These are phyloP conservation scores for Drosophila seguyi DNA, from an alignment of 1,140 invertebrate genomes.

Conservation along the genomic window DNA sequence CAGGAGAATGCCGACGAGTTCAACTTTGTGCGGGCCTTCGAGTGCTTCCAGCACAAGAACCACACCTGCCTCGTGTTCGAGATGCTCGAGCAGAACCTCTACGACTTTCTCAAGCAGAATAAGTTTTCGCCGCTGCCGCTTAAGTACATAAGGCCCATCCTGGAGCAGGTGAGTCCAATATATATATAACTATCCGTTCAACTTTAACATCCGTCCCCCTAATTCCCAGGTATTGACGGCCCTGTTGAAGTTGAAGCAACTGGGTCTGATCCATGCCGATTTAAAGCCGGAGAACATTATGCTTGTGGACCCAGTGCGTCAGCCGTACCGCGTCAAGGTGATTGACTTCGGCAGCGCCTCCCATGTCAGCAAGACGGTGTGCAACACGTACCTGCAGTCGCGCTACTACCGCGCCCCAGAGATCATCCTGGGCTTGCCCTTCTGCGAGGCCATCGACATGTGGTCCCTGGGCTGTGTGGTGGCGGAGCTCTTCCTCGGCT, in stretches of 20 bases:
- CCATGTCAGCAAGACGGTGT: slow-evolving; percentile 99
- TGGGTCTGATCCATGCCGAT: slow-evolving; percentile 99
- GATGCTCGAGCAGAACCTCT: slow-evolving; percentile 99
- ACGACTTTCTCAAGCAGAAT: slow-evolving; percentile 99
- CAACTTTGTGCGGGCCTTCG: slow-evolving; percentile 99
- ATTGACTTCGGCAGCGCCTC: slow-evolving; percentile 99
- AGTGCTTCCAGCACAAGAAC: slow-evolving; percentile 99
- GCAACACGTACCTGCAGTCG: slow-evolving; percentile 99
- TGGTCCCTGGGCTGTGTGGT: slow-evolving; percentile 99
- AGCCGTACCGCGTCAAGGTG: slow-evolving; percentile 98
- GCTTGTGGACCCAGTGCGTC: slow-evolving; percentile 98
- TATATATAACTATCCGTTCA: neutral
- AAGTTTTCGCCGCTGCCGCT: slow-evolving; percentile 99
- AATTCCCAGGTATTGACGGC: slow-evolving; percentile 91
- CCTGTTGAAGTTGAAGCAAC: slow-evolving; percentile 98
- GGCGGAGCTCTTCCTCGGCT: slow-evolving; percentile 99
- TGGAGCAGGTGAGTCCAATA: slow-evolving; percentile 93
- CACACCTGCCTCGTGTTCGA: slow-evolving; percentile 99
- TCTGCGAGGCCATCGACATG: slow-evolving; percentile 99
- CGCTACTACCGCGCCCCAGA: slow-evolving; percentile 99
- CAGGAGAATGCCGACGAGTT: slow-evolving; percentile 99
- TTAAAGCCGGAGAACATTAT: slow-evolving; percentile 99
- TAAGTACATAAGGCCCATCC: slow-evolving; percentile 99
- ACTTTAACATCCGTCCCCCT: fast-evolving
- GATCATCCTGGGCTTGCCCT: slow-evolving; percentile 98